phyloP scores from a whole-genome alignment of 2,113 vertebrate genomes.

The Ariopsis seemanni region DNA sequence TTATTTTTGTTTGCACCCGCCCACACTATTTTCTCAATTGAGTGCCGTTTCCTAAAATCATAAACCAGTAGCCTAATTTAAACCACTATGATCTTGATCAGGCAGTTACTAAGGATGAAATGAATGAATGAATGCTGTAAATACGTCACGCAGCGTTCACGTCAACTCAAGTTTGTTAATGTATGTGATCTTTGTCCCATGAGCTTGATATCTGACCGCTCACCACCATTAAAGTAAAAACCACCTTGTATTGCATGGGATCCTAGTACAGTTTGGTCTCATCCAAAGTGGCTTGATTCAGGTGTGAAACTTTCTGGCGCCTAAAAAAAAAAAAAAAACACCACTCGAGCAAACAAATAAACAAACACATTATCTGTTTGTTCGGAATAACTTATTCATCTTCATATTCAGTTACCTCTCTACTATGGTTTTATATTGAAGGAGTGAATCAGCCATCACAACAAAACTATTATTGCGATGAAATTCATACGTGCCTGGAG shows the following conservation, averaged over 20 bases:
- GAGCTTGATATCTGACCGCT: neutral
- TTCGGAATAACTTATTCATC: neutral
- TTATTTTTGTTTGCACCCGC: neutral
- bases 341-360: neutral
- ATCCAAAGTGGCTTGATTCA: neutral
- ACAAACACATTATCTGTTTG: neutral
- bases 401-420: neutral
- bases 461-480: constrained; percentile 1
- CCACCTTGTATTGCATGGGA: neutral
- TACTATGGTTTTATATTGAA: neutral
- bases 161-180: neutral
- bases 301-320: neutral
- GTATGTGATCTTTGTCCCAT: neutral
- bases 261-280: neutral
- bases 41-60: neutral
- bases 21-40: neutral
- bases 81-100: neutral
- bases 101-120: neutral
- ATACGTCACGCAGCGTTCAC: neutral
- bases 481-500: neutral
- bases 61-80: neutral
- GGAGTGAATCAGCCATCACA: constrained; percentile 4
- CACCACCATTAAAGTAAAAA: neutral
- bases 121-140: neutral
- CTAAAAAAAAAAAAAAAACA: neutral